A percentile compares a stretch with the other conserved stretches of the same genome.
These are phyloP conservation scores for Graptemys geographica DNA, from an alignment of 2,797 vertebrate genomes.

Conservation along the genomic window DNA sequence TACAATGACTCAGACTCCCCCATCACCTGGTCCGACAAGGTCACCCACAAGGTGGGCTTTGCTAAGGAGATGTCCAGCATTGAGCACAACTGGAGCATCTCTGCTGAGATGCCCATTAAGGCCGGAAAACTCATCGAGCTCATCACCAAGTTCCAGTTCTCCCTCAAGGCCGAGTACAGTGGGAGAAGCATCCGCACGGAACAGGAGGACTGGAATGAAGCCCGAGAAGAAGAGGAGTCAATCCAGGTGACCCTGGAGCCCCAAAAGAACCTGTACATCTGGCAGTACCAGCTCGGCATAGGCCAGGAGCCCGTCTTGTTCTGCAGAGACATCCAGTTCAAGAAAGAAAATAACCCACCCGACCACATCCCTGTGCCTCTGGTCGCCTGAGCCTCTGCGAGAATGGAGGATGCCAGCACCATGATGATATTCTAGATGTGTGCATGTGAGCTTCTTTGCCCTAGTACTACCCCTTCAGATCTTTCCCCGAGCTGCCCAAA, in stretches of 20 bases:
- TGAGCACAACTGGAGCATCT: background rate
- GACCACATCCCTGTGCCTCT: rapidly evolving
- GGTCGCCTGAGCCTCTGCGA: too few species aligned
- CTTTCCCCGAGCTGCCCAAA: too few species aligned
- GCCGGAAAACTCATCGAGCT: background rate
- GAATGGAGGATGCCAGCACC: too few species aligned
- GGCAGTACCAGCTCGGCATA: background rate
- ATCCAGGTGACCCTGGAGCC: background rate
- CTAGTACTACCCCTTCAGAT: too few species aligned
- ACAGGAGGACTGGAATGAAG: background rate
- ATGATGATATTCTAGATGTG: too few species aligned
- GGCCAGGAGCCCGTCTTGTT: background rate
- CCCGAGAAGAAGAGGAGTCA: background rate
- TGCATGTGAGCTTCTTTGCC: background rate
- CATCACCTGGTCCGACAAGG: background rate
- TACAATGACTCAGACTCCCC: background rate
- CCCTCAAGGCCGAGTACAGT: background rate
- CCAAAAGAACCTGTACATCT: background rate
- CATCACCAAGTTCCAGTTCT: background rate
- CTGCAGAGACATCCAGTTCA: background rate
- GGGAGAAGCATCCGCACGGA: background rate
- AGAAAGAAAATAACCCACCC: background rate
- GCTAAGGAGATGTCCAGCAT: background rate
- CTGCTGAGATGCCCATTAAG: background rate
- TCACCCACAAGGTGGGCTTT: background rate